Evolutionary conservation across 1,140 invertebrate genomes (phyloP).

Genomic region (Aphaenogaster floridana): DNA sequence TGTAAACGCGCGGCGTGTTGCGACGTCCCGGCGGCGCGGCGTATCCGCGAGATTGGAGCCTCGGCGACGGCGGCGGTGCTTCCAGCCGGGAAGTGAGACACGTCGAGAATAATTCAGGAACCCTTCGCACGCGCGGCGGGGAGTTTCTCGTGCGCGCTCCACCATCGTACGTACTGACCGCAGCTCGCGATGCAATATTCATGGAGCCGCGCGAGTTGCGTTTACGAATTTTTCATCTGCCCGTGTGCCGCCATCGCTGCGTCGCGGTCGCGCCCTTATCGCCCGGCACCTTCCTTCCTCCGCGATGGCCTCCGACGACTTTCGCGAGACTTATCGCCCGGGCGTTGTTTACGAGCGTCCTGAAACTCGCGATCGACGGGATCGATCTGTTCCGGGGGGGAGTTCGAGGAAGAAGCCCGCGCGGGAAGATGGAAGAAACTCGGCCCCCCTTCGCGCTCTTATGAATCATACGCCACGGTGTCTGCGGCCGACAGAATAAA

Average conservation of each 20-base stretch:
- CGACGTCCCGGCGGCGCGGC: slow-evolving; percentile 17
- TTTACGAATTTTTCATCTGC: slow-evolving; percentile 72
- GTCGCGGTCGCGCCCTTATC: slow-evolving; percentile 48
- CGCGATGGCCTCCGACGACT: not conserved
- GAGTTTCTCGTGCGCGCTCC: not conserved
- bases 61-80: slow-evolving; percentile 46
- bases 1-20: slow-evolving; percentile 54
- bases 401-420: not conserved
- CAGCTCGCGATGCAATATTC: slow-evolving; percentile 71
- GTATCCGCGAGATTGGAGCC: slow-evolving; percentile 62
- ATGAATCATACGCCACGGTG: slow-evolving; percentile 63
- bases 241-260: not conserved
- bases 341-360: slow-evolving; percentile 40
- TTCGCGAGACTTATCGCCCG: not conserved
- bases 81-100: slow-evolving; percentile 55
- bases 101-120: slow-evolving; percentile 73
- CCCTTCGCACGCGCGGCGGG: slow-evolving; percentile 19
- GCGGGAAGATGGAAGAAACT: slow-evolving; percentile 6
- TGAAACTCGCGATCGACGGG: slow-evolving; percentile 38
- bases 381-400: slow-evolving; percentile 17
- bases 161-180: slow-evolving; percentile 57
- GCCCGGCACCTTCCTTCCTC: slow-evolving; percentile 7
- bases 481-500: slow-evolving; percentile 64
- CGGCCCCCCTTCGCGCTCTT: slow-evolving; percentile 43
- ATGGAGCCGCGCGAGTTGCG: slow-evolving; percentile 64